Conservation (phyloP, 2,797 vertebrate genomes). For the Hafferia zeledoni region DNA sequence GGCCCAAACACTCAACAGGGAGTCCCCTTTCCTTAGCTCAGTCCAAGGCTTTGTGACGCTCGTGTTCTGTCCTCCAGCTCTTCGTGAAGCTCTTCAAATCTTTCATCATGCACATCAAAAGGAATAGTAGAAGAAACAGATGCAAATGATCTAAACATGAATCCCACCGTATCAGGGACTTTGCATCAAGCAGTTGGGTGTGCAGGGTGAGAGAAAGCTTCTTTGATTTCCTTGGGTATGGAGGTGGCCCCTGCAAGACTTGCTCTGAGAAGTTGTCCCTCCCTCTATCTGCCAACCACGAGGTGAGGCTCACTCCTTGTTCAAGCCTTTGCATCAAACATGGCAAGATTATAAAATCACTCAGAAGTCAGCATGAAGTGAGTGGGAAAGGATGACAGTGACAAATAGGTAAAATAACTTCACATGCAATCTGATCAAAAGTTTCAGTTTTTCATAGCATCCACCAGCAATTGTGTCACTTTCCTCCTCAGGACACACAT, state of each 20-base stretch:
- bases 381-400: neutral
- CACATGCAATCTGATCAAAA: neutral
- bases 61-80: neutral
- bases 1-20: neutral
- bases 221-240: neutral
- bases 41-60: neutral
- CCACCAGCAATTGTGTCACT: neutral
- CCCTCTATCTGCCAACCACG: neutral
- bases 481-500: neutral
- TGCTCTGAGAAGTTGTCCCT: neutral
- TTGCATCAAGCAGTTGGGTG: neutral
- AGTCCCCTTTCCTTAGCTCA: neutral
- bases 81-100: fast-evolving
- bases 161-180: neutral
- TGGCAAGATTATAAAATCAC: neutral
- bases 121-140: constrained; percentile 8
- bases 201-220: neutral
- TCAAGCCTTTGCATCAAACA: neutral
- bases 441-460: constrained; percentile 2
- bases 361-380: neutral
- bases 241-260: neutral
- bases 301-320: neutral
- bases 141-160: constrained; percentile 1
- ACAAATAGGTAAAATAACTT: neutral
- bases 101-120: constrained; percentile 40